Base-by-base conservation (phyloP, 2,113 vertebrate genomes). In the Fulmarus glacialis region DNA sequence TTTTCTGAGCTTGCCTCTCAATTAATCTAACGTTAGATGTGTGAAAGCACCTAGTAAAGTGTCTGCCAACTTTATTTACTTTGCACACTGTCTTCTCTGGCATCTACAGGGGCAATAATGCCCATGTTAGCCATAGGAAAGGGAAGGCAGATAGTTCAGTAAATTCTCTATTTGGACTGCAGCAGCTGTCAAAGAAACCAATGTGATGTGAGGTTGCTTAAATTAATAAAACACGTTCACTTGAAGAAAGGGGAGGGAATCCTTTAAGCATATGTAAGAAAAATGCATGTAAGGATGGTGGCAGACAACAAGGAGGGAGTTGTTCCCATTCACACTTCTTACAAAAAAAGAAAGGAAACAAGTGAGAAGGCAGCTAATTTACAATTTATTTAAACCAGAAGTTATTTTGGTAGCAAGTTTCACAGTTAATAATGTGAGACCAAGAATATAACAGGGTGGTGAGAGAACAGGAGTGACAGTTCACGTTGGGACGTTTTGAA, bases 101-200 rank as follows among this genome's bases (percentile, higher is more conserved):
- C 7, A 6, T 5, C 42, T 32, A 1, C 1, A 0, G 56, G 64
- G 64, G 15, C 18, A 11, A 19, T 0, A 22, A n/a, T 43, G 83
- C 32, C 68, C 6, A 0, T 4, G 45, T 1, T 4, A 19, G 63
- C 55, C 22, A 0, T 0, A 18, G 91, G 48, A 47, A 36, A 9
- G 80, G 75, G 75, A 22, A 27, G 58, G 74, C 6, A 47, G 68
- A 6, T 2, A n/a, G 13, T 0, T 6, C 29, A 34, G 11, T 1
- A 1, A n/a, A n/a, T 7, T 3, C 81, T 34, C 40, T 71, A 11
- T 50, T 78, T 3, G 4, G 29, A 6, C 64, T 30, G 53, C 4
- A 20, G 67, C n/a, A 45, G 75, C 58, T 73, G 68, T 5, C 40
- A 67, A 7, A 78, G 56, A 75, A 55, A 47, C 40, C 20, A 32